Base-by-base conservation (phyloP, 2,888 invertebrate species). In the Epinotia bilunana region DNA sequence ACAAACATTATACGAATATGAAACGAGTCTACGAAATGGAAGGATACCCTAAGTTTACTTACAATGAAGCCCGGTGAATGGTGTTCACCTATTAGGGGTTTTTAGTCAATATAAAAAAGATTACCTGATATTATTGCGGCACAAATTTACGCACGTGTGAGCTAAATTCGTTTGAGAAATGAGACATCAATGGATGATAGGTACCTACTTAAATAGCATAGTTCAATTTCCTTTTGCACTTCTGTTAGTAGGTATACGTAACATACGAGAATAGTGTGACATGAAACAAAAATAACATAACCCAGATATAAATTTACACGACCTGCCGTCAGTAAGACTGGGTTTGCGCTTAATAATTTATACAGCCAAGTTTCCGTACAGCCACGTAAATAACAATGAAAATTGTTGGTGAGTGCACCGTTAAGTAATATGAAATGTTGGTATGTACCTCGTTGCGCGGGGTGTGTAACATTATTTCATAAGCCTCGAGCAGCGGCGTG, bases 381-480 rank as follows among this genome's bases (percentile, higher is more conserved):
- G 81, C 78, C 81, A 78, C 79, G 79, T 84, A 83, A 88, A 83
- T 86, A 86, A 86, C 81, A 84, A 84, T 81, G 79, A 81, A 80
- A 81, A 81, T 83, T 87, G 85, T 84, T 82, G 79, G 79, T 81
- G 81, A 83, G 83, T 80, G 77, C 77, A 76, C 80, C 79, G 76
- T 80, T 80, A 81, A 83, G 82, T 81, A 81, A 81, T 77, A 77
- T 61, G 76, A 72, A 77, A 77, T 76, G 78, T 75, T 76, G 76
- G 78, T 81, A 79, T 81, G 81, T 78, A 82, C 82, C 78, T 83
- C 83, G 86, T 85, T 83, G 81, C 76, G 80, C 83, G 76, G 79
- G 73, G 78, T 77, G 77, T 80, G 84, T 85, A 85, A 88, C 89
- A 89, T 89, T 88, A 88, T 88, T 88, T 88, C 85, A 90, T 89